A percentile compares a stretch with the other conserved stretches of the same genome.
phyloP scores from a whole-genome alignment of 2,113 vertebrate genomes.

The Prochilodus magdalenae region DNA sequence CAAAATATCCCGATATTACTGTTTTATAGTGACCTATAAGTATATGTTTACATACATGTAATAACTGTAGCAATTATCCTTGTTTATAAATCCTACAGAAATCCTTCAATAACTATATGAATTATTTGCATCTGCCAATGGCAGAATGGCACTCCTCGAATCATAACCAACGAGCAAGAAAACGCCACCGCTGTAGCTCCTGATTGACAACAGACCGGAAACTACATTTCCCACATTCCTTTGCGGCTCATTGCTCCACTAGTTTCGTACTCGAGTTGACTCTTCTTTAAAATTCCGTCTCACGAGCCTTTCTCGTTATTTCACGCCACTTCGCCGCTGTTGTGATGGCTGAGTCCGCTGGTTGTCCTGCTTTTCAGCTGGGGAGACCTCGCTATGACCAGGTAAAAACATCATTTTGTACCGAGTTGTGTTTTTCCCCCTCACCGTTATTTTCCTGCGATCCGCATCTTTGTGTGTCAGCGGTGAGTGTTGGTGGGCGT shows the following conservation, averaged over 20 bases:
- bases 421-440: background rate
- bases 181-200: background rate
- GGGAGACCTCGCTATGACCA: conserved; percentile 91
- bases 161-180: too few relatives aligned
- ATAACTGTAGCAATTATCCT: too few relatives aligned
- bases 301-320: conserved; percentile 69
- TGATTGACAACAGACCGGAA: background rate
- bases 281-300: conserved; percentile 62
- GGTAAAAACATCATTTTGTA: conserved; percentile 70
- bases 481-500: conserved; percentile 20
- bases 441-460: conserved; percentile 2
- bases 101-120: too few relatives aligned
- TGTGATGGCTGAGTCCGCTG: conserved; percentile 85
- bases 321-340: conserved; percentile 60
- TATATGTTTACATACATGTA: too few relatives aligned
- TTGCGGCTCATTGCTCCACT: conserved; percentile 62
- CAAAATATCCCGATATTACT: too few relatives aligned
- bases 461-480: conserved; percentile 42
- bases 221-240: conserved; percentile 77
- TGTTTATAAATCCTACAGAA: too few relatives aligned
- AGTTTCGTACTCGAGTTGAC: conserved; percentile 67
- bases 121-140: too few relatives aligned
- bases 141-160: too few relatives aligned
- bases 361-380: conserved; percentile 86
- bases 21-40: too few relatives aligned